Evolutionary conservation across 2,888 invertebrate species (phyloP).

Genomic region (Eueremaeus valkanovi): DNA sequence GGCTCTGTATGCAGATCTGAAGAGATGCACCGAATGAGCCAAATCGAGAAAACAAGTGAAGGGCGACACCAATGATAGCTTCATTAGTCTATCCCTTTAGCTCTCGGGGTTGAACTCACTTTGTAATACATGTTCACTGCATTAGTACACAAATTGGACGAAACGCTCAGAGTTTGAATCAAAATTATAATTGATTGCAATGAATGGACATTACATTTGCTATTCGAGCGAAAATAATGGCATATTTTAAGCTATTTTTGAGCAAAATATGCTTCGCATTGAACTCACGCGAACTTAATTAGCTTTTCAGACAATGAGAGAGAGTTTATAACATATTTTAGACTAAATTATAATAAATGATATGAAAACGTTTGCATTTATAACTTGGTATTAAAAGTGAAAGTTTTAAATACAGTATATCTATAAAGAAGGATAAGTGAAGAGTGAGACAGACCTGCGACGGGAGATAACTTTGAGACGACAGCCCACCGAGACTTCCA

Average conservation of each 20-base stretch:
- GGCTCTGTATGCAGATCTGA: neutral
- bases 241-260: neutral
- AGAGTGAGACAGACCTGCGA: conserved; percentile 70
- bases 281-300: too few species aligned
- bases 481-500: conserved; percentile 89
- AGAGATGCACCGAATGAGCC: neutral
- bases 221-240: neutral
- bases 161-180: conserved; percentile 3
- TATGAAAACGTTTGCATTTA: too few species aligned
- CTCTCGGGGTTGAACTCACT: conserved; percentile 12
- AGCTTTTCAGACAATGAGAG: too few species aligned
- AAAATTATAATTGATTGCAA: conserved; percentile 32
- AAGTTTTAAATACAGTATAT: neutral
- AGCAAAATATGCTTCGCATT: neutral
- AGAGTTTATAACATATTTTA: neutral
- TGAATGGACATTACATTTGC: conserved; percentile 5
- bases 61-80: conserved; percentile 28
- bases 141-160: conserved; percentile 23
- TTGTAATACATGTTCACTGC: conserved; percentile 9
- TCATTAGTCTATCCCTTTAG: conserved; percentile 31
- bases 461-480: conserved; percentile 81
- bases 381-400: neutral
- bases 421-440: neutral
- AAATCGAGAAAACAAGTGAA: neutral
- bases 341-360: too few species aligned